phyloP scores from a whole-genome alignment of 2,797 vertebrate species.

The Graptemys geographica region DNA sequence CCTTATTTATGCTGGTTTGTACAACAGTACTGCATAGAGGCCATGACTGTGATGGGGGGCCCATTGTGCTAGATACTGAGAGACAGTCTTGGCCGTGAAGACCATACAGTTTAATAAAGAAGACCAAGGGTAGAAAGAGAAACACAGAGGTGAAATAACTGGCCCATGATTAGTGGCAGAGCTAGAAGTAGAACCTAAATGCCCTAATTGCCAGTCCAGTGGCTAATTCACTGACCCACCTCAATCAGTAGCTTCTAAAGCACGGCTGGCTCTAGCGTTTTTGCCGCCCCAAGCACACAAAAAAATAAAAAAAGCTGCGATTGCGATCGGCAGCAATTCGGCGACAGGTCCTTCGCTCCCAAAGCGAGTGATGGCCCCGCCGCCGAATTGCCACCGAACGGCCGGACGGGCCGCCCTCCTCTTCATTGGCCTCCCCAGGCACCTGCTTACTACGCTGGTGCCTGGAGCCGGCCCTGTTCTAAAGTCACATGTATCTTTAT shows the following conservation, averaged over 20 bases:
- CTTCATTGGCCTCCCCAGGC: no score
- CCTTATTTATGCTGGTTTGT: background rate
- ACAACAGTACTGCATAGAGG: background rate
- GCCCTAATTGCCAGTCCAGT: background rate
- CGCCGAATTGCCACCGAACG: no score
- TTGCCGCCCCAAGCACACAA: no score
- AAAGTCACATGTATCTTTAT: background rate
- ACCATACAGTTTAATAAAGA: background rate
- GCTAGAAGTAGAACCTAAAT: slow-evolving; percentile 32
- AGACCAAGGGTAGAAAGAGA: background rate
- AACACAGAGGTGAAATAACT: background rate
- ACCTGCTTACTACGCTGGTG: no score
- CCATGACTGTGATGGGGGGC: background rate
- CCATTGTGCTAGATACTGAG: background rate
- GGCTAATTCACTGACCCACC: background rate
- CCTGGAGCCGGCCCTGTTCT: background rate
- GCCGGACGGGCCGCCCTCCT: no score
- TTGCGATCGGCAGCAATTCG: no score
- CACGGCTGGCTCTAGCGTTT: no score
- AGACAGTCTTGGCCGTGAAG: background rate
- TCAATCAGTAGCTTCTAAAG: background rate
- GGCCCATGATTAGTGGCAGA: slow-evolving; percentile 4
- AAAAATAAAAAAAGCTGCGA: no score
- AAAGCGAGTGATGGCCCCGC: no score
- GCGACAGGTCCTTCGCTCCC: no score